Conservation (phyloP, 2,797 vertebrate species). For the Serranus cabrilla region DNA sequence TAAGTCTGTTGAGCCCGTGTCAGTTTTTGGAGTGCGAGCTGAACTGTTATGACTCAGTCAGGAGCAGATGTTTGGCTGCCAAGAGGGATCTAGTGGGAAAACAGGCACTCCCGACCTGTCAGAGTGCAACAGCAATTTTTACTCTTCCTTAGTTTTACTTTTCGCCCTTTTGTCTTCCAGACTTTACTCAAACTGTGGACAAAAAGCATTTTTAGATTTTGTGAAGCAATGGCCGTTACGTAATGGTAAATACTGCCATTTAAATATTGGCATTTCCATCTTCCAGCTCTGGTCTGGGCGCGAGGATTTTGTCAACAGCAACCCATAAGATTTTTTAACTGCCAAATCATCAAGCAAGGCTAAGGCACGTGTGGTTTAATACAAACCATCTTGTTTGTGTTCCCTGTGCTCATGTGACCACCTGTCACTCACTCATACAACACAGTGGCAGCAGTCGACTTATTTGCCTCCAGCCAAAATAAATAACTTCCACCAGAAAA, state of each 20-base stretch:
- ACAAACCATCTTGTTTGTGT: constrained; percentile 9
- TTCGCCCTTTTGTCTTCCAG: not conserved
- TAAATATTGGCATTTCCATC: not conserved
- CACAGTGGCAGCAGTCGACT: not conserved
- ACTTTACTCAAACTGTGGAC: not conserved
- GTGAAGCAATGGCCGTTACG: not conserved
- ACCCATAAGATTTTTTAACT: constrained; percentile 1
- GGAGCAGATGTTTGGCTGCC: constrained; percentile 42
- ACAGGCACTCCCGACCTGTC: constrained; percentile 28
- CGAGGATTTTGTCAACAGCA: not conserved
- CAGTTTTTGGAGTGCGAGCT: constrained; percentile 25
- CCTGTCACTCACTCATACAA: constrained; percentile 17
- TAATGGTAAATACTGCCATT: not conserved
- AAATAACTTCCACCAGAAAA: not conserved
- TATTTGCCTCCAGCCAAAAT: constrained; percentile 1
- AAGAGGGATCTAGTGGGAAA: constrained; percentile 18
- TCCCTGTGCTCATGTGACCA: constrained; percentile 6
- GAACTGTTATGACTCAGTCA: constrained; percentile 43
- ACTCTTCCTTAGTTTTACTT: constrained; percentile 13
- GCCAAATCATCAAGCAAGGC: not conserved
- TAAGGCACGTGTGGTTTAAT: not conserved
- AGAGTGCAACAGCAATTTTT: constrained; percentile 2
- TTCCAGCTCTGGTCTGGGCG: not conserved
- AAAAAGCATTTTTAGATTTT: not conserved
- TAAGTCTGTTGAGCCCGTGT: constrained; percentile 10